Conservation (phyloP, 2,888 invertebrate genomes). For the Sarcophaga caerulescens region DNA sequence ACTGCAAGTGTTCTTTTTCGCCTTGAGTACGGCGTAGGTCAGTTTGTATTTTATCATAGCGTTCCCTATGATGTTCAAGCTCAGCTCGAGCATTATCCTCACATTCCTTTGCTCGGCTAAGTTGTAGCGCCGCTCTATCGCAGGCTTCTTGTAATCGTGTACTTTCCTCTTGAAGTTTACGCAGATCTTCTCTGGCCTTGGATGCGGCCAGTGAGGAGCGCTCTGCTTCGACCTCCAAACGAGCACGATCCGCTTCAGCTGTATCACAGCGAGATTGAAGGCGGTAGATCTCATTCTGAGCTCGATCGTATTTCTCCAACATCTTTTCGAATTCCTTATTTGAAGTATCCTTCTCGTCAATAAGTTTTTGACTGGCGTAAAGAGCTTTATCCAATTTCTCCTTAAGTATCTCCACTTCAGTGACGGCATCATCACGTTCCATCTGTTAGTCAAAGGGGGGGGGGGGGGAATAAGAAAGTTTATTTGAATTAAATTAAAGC, state of each 20-base stretch:
- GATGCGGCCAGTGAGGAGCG: constrained; percentile 90
- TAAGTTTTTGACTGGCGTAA: constrained; percentile 89
- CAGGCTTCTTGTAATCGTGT: constrained; percentile 93
- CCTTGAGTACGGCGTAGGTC: constrained; percentile 91
- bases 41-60: constrained; percentile 93
- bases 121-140: constrained; percentile 91
- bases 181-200: constrained; percentile 92
- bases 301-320: constrained; percentile 95
- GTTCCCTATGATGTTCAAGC: constrained; percentile 92
- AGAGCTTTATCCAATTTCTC: constrained; percentile 95
- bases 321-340: constrained; percentile 96
- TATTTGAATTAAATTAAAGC: not conserved
- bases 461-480: constrained; percentile 4
- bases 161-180: constrained; percentile 93
- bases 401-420: constrained; percentile 92
- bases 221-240: constrained; percentile 92
- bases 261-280: constrained; percentile 94
- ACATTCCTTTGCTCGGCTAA: constrained; percentile 92
- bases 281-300: constrained; percentile 94
- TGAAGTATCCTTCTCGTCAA: constrained; percentile 93
- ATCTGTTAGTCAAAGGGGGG: constrained; percentile 82
- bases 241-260: constrained; percentile 92
- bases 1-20: constrained; percentile 92
- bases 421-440: constrained; percentile 92
- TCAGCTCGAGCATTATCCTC: constrained; percentile 96